These are phyloP conservation scores for Orchesellides sinensis DNA, from an alignment of 2,888 invertebrate species.

Conservation along the genomic window DNA sequence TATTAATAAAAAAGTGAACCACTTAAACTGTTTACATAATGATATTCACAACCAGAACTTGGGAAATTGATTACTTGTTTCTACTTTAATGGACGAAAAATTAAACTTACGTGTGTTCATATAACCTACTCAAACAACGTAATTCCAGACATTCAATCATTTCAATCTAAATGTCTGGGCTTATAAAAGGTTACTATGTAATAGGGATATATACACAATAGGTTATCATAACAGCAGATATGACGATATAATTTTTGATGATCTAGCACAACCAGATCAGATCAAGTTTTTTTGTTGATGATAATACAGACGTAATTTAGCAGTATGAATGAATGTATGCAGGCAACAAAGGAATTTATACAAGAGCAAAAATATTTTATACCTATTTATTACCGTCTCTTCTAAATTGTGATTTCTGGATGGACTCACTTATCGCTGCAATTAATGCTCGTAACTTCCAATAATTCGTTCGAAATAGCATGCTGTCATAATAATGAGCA, in stretches of 20 bases:
- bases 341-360: too few relatives aligned
- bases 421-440: too few relatives aligned
- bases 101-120: not conserved
- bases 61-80: not conserved
- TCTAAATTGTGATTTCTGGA: too few relatives aligned
- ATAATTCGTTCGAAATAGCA: not conserved
- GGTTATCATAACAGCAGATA: not conserved
- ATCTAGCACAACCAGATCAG: not conserved
- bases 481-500: slow-evolving; percentile 39
- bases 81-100: not conserved
- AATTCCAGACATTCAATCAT: not conserved
- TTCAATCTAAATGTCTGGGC: too few relatives aligned
- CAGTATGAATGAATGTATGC: too few relatives aligned
- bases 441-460: too few relatives aligned
- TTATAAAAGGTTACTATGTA: too few relatives aligned
- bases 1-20: slow-evolving; percentile 35
- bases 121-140: not conserved
- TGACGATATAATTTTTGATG: not conserved
- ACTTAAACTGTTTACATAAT: slow-evolving; percentile 22
- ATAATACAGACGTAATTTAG: not conserved
- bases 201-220: too few relatives aligned
- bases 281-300: slow-evolving; percentile 19
- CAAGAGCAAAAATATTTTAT: too few relatives aligned
- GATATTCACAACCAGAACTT: slow-evolving; percentile 12
- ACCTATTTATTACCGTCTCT: too few relatives aligned